Evolutionary conservation across 2,888 invertebrate species (phyloP), one percentile per base, ranked within the genome.

Genomic region (Polyploca ridens): DNA sequence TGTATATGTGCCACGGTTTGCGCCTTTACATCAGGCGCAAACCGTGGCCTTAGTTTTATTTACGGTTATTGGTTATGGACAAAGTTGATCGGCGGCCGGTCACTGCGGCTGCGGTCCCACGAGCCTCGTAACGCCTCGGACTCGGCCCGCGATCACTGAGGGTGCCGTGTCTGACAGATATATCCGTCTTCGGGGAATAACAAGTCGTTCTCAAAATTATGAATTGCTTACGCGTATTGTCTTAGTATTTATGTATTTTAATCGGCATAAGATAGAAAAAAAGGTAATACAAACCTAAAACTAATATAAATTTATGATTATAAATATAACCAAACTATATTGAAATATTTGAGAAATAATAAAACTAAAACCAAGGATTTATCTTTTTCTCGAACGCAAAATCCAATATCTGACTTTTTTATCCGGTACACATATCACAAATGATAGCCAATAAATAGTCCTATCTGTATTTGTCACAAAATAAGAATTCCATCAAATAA

Each of bases 31-130:
- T n/a, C n/a, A 78, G 73, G 78, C 81, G 77, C 72, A 75, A 77
- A 81, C 79, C 79, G 76, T 75, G 78, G 76, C 73, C 70, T 78
- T 78, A 82, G 79, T 88, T 89, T 93, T 93, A 94, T 93, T 94
- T 93, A 94, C 91, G 93, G 86, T 94, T 93, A 93, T 94, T 93
- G 94, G 92, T 93, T 93, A 94, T 93, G 87, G 93, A 90, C 88
- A 82, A 88, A 90, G 89, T 89, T 90, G 91, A 91, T 89, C 90
- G 87, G 19, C 54, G 54, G 19, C 16, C 19, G 54, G 54, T 54
- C 19, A 19, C 16, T 19, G 84, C 85, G 85, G 83, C 80, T 78
- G 75, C 73, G 71, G 81, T 94, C 93, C 93, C 93, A 85, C 68
- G 92, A 89, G 94, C 79, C 88, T 93, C 94, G 91, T 94, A 93